Base-by-base conservation (phyloP, 2,888 invertebrate species). In the Caradrina clavipalpis region DNA sequence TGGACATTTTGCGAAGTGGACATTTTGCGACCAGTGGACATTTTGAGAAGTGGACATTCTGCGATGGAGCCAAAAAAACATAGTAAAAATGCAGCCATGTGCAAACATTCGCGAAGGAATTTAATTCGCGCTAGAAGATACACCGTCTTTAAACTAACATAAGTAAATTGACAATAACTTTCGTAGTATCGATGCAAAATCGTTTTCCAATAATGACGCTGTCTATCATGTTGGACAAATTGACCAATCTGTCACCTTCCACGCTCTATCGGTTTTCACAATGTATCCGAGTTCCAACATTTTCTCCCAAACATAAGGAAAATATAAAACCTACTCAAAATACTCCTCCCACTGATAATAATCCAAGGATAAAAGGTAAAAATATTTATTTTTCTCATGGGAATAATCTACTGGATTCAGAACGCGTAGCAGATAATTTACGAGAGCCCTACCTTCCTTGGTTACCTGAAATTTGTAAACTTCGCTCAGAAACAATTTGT, bases 211-310 rank as follows among this genome's bases (percentile, higher is more conserved):
- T 87, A 85, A 79, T 75, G 84, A 64, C 59, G 76, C 81, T 87
- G 85, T 83, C 85, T 78, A 78, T 83, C 86, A 82, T 68, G 69
- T 65, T 62, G 78, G 85, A 88, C 84, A 89, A 90, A 91, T 90
- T 84, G 84, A 84, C 86, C 83, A 87, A 87, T 90, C 84, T 84
- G 88, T 91, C 88, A 87, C 80, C 21, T 26, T 68, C 72, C 61
- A 63, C 58, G 80, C 58, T 77, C 80, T 76, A 72, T 80, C 73
- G 77, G 74, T 81, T 81, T 84, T 74, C 75, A 72, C 51, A 54
- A 69, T 61, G 69, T 63, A 71, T 39, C 45, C 54, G 55, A 21
- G 17, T 39, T 57, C 11, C 22, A 45, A 61, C 35, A 35, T 61
- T 35, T 22, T 57, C n/a, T 42, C 5, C 5, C 8, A n/a, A 11